A percentile compares a stretch with the other conserved stretches of the same genome.
These are phyloP conservation scores for Mimas tiliae DNA, from an alignment of 2,888 invertebrate genomes.

Conservation along the genomic window DNA sequence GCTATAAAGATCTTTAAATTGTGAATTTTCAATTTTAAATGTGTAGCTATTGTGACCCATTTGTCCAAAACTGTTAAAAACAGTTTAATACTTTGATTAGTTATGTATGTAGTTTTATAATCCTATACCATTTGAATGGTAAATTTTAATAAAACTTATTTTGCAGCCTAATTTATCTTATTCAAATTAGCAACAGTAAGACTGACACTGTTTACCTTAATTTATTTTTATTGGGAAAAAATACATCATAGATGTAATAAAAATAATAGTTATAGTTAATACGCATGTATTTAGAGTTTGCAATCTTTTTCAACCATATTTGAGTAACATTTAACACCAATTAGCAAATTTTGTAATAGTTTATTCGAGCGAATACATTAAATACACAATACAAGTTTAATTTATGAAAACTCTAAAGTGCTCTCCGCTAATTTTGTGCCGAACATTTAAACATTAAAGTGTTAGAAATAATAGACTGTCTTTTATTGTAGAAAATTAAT, in stretches of 20 bases:
- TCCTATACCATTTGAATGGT: background rate
- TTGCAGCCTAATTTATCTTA: background rate
- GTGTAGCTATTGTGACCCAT: background rate
- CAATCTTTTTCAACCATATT: slow-evolving; percentile 52
- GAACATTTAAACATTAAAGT: slow-evolving; percentile 20
- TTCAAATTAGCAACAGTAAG: slow-evolving; percentile 6
- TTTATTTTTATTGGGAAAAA: background rate
- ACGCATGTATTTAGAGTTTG: slow-evolving; percentile 59
- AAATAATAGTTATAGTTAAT: slow-evolving; percentile 34
- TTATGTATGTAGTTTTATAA: background rate
- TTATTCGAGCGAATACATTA: slow-evolving; percentile 30
- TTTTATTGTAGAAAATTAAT: slow-evolving; percentile 32
- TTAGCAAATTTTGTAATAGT: slow-evolving; percentile 15
- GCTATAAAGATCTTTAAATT: background rate
- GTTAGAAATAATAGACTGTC: slow-evolving; percentile 7
- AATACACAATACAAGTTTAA: slow-evolving; percentile 13
- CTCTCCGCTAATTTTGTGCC: slow-evolving; percentile 20
- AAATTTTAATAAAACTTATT: background rate
- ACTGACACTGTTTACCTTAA: slow-evolving; percentile 15
- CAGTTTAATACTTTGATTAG: slow-evolving; percentile 3
- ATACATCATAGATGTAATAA: slow-evolving; percentile 30
- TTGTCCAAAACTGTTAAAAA: slow-evolving; percentile 2
- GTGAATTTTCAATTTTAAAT: slow-evolving; percentile 5
- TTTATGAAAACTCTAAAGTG: slow-evolving; percentile 16
- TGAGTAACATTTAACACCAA: slow-evolving; percentile 30